Percentiles rank a stretch among this genome's conserved stretches.
Conservation (phyloP, 1,140 invertebrate species). For the Halyomorpha halys region DNA sequence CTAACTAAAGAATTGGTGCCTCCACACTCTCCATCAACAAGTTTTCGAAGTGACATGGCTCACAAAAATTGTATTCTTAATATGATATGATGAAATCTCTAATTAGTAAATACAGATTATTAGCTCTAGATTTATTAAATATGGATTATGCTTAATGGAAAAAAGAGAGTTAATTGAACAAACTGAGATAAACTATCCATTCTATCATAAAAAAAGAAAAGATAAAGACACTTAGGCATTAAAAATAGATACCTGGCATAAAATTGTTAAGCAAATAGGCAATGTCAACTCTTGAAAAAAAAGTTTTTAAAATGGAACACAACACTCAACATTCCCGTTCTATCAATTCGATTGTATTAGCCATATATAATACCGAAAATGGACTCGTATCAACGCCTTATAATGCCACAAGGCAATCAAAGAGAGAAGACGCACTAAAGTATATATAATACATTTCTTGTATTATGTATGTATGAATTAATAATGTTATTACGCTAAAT, state of each 20-base stretch:
- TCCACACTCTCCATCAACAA: constrained; percentile 86
- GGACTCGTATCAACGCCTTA: too few species aligned
- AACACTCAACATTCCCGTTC: too few species aligned
- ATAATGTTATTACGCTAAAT: too few species aligned
- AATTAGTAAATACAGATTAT: background rate
- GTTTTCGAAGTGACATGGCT: constrained; percentile 60
- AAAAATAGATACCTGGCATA: background rate
- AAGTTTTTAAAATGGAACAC: too few species aligned
- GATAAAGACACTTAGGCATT: too few species aligned
- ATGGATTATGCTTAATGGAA: background rate
- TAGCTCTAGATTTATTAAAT: background rate
- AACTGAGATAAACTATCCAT: background rate
- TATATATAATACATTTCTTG: too few species aligned
- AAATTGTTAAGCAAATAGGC: background rate
- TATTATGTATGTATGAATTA: too few species aligned
- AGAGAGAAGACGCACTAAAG: too few species aligned
- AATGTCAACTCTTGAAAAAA: background rate
- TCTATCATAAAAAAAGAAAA: too few species aligned
- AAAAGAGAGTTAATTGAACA: background rate
- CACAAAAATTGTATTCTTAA: background rate
- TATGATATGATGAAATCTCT: background rate
- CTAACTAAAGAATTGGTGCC: constrained; percentile 75
- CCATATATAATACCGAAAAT: too few species aligned
- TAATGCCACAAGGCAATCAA: too few species aligned
- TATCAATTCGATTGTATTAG: too few species aligned